Evolutionary conservation across 1,140 invertebrate genomes (phyloP).

Genomic region (Dinothrombium tinctorium): DNA sequence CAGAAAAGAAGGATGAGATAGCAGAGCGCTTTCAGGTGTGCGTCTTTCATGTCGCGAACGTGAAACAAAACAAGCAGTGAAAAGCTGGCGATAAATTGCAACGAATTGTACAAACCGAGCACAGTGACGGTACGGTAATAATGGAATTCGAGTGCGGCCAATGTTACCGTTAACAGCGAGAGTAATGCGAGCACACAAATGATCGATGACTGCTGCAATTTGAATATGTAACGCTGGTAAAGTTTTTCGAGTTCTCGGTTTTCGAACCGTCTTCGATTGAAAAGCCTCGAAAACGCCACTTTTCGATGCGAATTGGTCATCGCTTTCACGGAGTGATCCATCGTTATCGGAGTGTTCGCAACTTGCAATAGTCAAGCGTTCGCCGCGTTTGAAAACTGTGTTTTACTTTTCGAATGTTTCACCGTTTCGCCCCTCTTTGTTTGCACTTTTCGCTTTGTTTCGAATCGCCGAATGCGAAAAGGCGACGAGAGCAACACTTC

Average conservation of each 20-base stretch:
- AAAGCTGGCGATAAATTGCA: slow-evolving; percentile 36
- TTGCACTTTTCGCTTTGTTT: too few species aligned
- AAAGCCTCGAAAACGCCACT: slow-evolving; percentile 33
- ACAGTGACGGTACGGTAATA: slow-evolving; percentile 21
- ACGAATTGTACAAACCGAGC: slow-evolving; percentile 36
- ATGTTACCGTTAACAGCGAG: slow-evolving; percentile 36
- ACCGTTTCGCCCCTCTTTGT: too few species aligned
- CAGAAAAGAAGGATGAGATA: slow-evolving; percentile 39
- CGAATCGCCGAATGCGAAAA: too few species aligned
- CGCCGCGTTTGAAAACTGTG: too few species aligned
- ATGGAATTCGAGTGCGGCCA: slow-evolving; percentile 26
- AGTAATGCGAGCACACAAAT: slow-evolving; percentile 46
- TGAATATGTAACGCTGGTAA: slow-evolving; percentile 64
- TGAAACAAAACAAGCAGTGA: slow-evolving; percentile 35
- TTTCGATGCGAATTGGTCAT: slow-evolving; percentile 33
- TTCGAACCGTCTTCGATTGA: slow-evolving; percentile 51
- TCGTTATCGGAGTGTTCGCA: slow-evolving; percentile 17
- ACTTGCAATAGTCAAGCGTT: too few species aligned
- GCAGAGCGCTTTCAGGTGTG: slow-evolving; percentile 37
- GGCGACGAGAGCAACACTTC: too few species aligned
- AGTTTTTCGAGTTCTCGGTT: slow-evolving; percentile 61
- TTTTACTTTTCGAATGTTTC: too few species aligned
- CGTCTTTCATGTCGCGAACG: slow-evolving; percentile 32
- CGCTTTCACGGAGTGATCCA: slow-evolving; percentile 68
- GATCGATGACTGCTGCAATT: slow-evolving; percentile 55